A percentile compares a stretch with the other conserved stretches of the same genome.
Conservation (phyloP, 2,113 vertebrate species). For the Oophaga pumilio region DNA sequence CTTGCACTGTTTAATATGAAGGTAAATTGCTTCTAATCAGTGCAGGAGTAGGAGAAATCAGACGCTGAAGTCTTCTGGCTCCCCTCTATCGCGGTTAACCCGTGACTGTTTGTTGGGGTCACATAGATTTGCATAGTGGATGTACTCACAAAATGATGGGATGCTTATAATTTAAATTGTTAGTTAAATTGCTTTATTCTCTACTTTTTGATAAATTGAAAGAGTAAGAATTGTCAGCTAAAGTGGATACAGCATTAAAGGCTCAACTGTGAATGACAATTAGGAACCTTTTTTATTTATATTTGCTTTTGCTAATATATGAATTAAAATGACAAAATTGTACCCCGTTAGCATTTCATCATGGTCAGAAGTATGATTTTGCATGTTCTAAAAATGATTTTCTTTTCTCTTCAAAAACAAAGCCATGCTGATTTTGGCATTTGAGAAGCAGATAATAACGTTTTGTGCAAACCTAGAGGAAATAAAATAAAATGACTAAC, state of each 20-base stretch:
- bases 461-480: constrained; percentile 33
- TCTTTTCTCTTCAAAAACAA: constrained; percentile 10
- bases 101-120: too few species aligned
- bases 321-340: neutral
- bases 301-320: neutral
- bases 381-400: neutral
- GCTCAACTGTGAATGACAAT: neutral
- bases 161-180: neutral
- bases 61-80: too few species aligned
- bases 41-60: too few species aligned
- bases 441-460: neutral
- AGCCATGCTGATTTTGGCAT: constrained; percentile 8
- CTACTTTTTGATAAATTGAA: neutral
- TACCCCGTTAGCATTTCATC: neutral
- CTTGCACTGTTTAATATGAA: too few species aligned
- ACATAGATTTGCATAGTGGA: neutral
- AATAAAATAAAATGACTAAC: constrained; percentile 68
- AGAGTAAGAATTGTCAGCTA: neutral
- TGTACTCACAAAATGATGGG: neutral
- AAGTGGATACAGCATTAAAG: too few species aligned
- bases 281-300: neutral
- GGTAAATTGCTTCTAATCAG: too few species aligned
- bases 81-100: too few species aligned
- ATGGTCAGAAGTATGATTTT: neutral
- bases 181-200: neutral